phyloP scores from a whole-genome alignment of 2,888 invertebrate species.

The Nebria salina region DNA sequence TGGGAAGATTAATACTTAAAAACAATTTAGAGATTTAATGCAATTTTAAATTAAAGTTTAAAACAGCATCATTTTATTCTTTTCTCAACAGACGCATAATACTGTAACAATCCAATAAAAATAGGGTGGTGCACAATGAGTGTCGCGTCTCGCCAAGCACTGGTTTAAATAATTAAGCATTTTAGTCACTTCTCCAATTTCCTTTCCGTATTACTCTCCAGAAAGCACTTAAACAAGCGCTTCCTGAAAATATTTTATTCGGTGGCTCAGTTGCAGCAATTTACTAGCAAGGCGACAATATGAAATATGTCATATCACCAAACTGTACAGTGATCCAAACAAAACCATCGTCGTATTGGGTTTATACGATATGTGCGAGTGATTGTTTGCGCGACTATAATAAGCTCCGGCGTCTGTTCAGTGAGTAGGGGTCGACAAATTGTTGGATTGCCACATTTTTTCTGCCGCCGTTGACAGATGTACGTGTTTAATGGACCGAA shows the following conservation, averaged over 20 bases:
- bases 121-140: not conserved
- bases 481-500: conserved; percentile 62
- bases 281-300: conserved; percentile 54
- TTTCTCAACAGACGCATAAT: not conserved
- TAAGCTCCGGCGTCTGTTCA: conserved; percentile 50
- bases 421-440: conserved; percentile 57
- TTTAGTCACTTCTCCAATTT: not conserved
- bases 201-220: not conserved
- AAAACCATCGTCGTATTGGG: conserved; percentile 21
- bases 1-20: too few relatives aligned
- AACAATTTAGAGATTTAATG: too few relatives aligned
- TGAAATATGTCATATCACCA: conserved; percentile 55
- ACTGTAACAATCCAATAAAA: not conserved
- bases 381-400: conserved; percentile 50
- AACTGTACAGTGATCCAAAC: conserved; percentile 50
- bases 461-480: conserved; percentile 59
- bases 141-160: not conserved
- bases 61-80: not conserved
- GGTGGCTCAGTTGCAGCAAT: conserved; percentile 49
- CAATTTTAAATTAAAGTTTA: too few relatives aligned
- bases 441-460: conserved; percentile 60
- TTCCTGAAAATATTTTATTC: not conserved
- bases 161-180: not conserved
- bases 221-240: not conserved
- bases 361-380: not conserved